Evolutionary conservation across 2,888 invertebrate genomes (phyloP).

Genomic region (Perithous albicinctus): DNA sequence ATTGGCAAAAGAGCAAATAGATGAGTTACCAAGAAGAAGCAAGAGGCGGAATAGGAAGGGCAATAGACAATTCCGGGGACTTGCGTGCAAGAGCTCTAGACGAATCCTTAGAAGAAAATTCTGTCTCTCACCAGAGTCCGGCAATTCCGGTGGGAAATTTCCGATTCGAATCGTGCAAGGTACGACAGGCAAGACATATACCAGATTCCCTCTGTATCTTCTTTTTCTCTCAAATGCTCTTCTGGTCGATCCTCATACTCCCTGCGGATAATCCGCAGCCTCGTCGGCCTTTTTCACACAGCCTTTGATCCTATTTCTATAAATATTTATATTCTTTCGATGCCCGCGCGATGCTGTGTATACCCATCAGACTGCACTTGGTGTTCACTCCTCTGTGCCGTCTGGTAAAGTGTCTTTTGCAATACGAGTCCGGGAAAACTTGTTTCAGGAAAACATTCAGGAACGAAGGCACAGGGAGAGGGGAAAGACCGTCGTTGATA

Average conservation of each 20-base stretch:
- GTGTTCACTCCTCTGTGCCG: background rate
- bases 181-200: conserved; percentile 41
- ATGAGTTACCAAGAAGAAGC: background rate
- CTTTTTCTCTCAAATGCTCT: conserved; percentile 30
- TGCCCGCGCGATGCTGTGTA: conserved; percentile 33
- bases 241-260: conserved; percentile 36
- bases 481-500: background rate
- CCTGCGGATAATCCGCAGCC: conserved; percentile 56
- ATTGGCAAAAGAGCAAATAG: background rate
- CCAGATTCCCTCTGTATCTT: conserved; percentile 1
- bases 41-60: background rate
- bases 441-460: conserved; percentile 54
- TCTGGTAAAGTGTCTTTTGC: conserved; percentile 4
- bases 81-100: background rate
- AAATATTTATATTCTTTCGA: conserved; percentile 69
- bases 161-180: conserved; percentile 49
- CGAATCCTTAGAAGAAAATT: conserved; percentile 51
- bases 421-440: conserved; percentile 41
- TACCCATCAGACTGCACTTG: conserved; percentile 27
- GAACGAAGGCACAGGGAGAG: background rate
- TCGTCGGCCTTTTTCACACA: conserved; percentile 51
- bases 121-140: conserved; percentile 49
- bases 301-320: conserved; percentile 66
- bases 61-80: conserved; percentile 25
- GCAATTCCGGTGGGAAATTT: conserved; percentile 66